Conservation (phyloP, 2,797 vertebrate species). For the Coracias cyanogaster region DNA sequence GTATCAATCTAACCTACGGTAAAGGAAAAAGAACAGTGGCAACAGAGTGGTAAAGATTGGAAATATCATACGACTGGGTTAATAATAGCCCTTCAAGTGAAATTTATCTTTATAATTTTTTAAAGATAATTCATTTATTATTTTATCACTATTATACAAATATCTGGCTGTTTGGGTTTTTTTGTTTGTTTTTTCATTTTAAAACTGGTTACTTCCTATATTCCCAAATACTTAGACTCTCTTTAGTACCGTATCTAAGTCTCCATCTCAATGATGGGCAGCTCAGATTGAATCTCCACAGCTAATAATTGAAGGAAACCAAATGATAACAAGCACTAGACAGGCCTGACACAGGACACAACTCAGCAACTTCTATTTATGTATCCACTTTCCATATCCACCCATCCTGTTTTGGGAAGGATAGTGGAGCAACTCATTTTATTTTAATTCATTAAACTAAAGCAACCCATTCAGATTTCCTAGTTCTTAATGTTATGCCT, state of each 20-base stretch:
- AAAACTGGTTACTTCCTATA: background rate
- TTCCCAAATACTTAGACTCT: background rate
- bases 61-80: background rate
- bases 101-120: background rate
- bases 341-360: background rate
- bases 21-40: background rate
- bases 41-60: background rate
- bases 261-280: background rate
- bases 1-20: background rate
- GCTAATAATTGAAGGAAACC: slow-evolving; percentile 10
- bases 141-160: background rate
- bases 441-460: background rate
- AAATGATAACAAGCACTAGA: background rate
- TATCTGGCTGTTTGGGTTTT: background rate
- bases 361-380: slow-evolving; percentile 50
- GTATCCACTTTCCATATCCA: background rate
- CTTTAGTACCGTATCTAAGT: background rate
- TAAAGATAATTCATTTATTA: background rate
- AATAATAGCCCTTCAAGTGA: background rate
- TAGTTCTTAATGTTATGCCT: background rate
- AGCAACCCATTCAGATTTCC: background rate
- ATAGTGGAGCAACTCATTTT: background rate
- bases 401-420: slow-evolving; percentile 42
- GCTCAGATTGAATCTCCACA: background rate
- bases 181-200: background rate